Evolutionary conservation across 2,113 vertebrate genomes (phyloP).

Genomic region (Leptodactylus fuscus): DNA sequence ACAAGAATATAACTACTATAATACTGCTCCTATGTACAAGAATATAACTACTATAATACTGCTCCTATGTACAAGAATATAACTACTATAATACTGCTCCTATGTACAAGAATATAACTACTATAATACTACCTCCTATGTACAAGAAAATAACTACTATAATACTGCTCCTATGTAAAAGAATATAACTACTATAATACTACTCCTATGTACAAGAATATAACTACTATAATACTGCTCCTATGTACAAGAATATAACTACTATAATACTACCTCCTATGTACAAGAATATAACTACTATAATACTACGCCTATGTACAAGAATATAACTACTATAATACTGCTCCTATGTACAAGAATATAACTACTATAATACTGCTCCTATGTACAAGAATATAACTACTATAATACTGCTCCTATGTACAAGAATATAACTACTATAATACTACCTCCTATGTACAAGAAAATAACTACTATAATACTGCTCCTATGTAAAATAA

Average conservation of each 20-base stretch:
- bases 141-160: too few species aligned
- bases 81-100: not conserved
- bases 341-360: not conserved
- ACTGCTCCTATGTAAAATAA: too few species aligned
- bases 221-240: too few species aligned
- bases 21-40: not conserved
- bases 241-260: not conserved
- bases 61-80: not conserved
- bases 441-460: not conserved
- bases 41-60: slow-evolving; percentile 7
- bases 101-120: slow-evolving; percentile 2
- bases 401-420: slow-evolving; percentile 11
- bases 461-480: not conserved
- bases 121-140: too few species aligned
- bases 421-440: slow-evolving; percentile 9
- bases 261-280: not conserved
- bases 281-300: slow-evolving; percentile 12
- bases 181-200: too few species aligned
- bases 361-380: too few species aligned
- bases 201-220: not conserved
- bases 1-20: not conserved
- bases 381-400: slow-evolving; percentile 6
- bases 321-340: slow-evolving; percentile 12
- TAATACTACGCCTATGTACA: not conserved
- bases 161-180: too few species aligned